A percentile compares a stretch with the other conserved stretches of the same genome.
phyloP scores from a whole-genome alignment of 2,888 invertebrate species.

The Sinodicranocentrus sp. region DNA sequence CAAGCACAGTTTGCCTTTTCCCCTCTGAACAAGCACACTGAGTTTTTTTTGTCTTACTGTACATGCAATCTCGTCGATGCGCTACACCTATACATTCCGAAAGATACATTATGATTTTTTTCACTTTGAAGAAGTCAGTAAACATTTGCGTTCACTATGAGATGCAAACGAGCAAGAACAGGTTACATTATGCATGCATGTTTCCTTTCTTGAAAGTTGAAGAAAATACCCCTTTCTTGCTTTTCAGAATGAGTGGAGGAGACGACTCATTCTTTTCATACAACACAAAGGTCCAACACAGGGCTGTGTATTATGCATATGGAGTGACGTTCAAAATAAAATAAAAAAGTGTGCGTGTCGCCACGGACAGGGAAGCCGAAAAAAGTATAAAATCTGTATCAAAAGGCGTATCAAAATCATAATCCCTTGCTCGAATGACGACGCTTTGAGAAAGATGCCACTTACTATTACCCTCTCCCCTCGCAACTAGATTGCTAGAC shows the following conservation, averaged over 20 bases:
- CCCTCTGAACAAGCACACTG: constrained; percentile 6
- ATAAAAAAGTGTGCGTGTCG: constrained; percentile 47
- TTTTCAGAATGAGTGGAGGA: background rate
- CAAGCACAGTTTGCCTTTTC: constrained; percentile 56
- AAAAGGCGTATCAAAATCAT: constrained; percentile 65
- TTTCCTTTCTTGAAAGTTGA: constrained; percentile 34
- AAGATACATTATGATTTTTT: constrained; percentile 26
- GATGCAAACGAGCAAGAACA: constrained; percentile 64
- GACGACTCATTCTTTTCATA: background rate
- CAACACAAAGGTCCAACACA: background rate
- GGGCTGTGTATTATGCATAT: no score
- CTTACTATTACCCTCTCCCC: background rate
- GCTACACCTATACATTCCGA: constrained; percentile 23
- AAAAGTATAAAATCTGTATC: constrained; percentile 46
- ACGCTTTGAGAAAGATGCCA: constrained; percentile 14
- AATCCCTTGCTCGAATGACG: constrained; percentile 42
- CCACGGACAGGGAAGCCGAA: constrained; percentile 33
- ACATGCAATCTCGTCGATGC: constrained; percentile 39
- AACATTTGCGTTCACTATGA: constrained; percentile 53
- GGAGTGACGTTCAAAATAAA: constrained; percentile 7
- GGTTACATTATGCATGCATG: constrained; percentile 64
- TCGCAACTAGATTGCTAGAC: constrained; percentile 21
- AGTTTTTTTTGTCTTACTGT: constrained; percentile 45
- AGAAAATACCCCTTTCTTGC: constrained; percentile 26
- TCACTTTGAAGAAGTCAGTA: constrained; percentile 45